Percentiles rank a stretch among this genome's conserved stretches.
phyloP scores from a whole-genome alignment of 1,140 invertebrate species.

The Drosophila insularis region DNA sequence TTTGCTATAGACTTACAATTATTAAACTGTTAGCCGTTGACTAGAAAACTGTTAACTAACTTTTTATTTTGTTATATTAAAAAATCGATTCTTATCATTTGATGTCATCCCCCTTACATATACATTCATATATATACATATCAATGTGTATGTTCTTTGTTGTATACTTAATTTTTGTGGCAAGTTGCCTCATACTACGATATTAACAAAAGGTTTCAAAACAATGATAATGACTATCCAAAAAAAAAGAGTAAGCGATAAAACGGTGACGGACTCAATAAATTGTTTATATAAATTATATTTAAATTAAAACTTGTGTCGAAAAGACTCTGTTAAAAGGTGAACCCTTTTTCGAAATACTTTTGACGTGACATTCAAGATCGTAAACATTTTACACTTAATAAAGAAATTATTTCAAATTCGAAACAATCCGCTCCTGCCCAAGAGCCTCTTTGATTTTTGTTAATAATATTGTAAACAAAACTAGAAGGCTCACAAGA shows the following conservation, averaged over 20 bases:
- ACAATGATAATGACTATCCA: not conserved
- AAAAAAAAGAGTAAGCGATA: not conserved
- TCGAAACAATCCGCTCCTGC: not conserved
- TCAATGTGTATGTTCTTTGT: not conserved
- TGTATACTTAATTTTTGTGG: constrained; percentile 22
- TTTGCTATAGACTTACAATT: not conserved
- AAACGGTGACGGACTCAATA: not conserved
- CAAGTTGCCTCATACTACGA: constrained; percentile 37
- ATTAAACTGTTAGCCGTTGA: constrained; percentile 17
- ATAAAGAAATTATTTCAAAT: no score
- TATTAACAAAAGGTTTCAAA: constrained; percentile 27
- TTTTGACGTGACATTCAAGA: no score
- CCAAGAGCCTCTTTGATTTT: not conserved
- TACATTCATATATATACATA: not conserved
- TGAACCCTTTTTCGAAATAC: not conserved
- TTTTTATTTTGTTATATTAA: not conserved
- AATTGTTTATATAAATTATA: no score
- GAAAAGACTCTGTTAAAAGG: not conserved
- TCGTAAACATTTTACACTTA: no score
- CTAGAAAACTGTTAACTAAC: constrained; percentile 36
- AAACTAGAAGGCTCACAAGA: not conserved
- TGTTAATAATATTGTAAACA: constrained; percentile 12
- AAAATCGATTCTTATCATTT: constrained; percentile 30
- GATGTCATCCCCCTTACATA: constrained; percentile 4
- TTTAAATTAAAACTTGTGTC: no score